Evolutionary conservation across 2,797 vertebrate genomes (phyloP), one percentile per base, ranked within the genome.

Genomic region (Eospalax fontanierii): DNA sequence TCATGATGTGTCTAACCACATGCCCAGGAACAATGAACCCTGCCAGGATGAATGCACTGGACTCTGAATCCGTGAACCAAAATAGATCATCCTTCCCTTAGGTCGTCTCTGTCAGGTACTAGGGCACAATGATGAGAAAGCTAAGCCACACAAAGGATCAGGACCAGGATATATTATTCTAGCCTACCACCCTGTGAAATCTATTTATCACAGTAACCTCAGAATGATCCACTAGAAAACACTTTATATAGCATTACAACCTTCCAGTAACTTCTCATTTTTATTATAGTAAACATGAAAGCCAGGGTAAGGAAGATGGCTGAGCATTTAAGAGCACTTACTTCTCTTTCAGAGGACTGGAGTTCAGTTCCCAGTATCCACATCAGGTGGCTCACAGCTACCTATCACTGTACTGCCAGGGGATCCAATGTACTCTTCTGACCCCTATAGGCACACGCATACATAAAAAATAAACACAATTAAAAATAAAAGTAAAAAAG

Each of bases 161-260:
- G 35, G 35, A 75, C 19, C 10, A 12, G 35, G 28, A 38, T n/a
- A 46, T n/a, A n/a, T 76, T 85, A 73, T 61, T 73, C 54, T 90
- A 59, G 70, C 33, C 30, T 81, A 22, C 19, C 46, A n/a, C n/a
- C 33, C 7, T 21, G 19, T 40, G 21, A 89, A 54, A n/a, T 70
- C 46, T 65, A 35, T 57, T 92, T 59, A 70, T 7, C 26, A n/a
- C 21, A 63, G 59, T 50, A 19, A 43, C 40, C 54, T 85, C 54
- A 78, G 38, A 81, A 71, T 7, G 26, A 35, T 16, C 61, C n/a
- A 38, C 96, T 88, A 73, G 68, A 93, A 91, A 89, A 66, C 22
- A 66, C 35, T 5, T 38, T 59, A 63, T 30, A 61, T 66, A 54
- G n/a, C 24, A 50, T 81, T 19, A 54, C n/a, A 54, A 24, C 18